Evolutionary conservation across 1,140 invertebrate species (phyloP).

Genomic region (Caenorhabditis brenneri): DNA sequence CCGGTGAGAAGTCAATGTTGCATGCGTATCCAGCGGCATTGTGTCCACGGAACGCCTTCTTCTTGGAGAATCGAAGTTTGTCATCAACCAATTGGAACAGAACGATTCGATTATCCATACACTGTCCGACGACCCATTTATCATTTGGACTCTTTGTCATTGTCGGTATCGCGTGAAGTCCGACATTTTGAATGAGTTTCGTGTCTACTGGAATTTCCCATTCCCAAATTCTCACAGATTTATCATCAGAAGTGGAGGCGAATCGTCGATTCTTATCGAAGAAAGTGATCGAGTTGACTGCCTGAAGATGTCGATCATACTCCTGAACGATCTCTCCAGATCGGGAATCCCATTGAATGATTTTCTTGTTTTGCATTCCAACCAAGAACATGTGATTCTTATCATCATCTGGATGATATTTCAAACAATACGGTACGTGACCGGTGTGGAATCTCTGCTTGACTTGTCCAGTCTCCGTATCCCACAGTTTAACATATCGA

Average conservation of each 20-base stretch:
- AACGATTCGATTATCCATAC: conserved; percentile 98
- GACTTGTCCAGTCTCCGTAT: conserved; percentile 84
- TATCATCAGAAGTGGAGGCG: conserved; percentile 88
- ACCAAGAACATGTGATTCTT: conserved; percentile 97
- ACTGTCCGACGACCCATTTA: conserved; percentile 98
- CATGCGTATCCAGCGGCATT: conserved; percentile 99
- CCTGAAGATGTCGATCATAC: conserved; percentile 96
- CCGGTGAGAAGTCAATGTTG: conserved; percentile 93
- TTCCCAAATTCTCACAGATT: conserved; percentile 98
- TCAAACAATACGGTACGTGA: conserved; percentile 78
- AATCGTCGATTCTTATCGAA: conserved; percentile 91
- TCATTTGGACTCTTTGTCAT: conserved; percentile 90
- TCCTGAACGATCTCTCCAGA: conserved; percentile 95
- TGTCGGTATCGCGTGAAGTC: conserved; percentile 98
- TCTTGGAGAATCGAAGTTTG: conserved; percentile 84
- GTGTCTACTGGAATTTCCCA: conserved; percentile 99
- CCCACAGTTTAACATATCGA: conserved; percentile 96
- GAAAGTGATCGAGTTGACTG: conserved; percentile 98
- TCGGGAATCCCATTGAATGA: conserved; percentile 90
- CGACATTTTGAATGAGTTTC: conserved; percentile 99
- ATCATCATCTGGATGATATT: conserved; percentile 95
- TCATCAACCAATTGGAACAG: conserved; percentile 93
- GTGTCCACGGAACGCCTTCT: conserved; percentile 94
- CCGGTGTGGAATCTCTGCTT: conserved; percentile 69
- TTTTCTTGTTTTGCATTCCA: conserved; percentile 98